A percentile compares a stretch with the other conserved stretches of the same genome.
Evolutionary conservation across 2,113 vertebrate species (phyloP).

Genomic region (Dipodomys stephensi): DNA sequence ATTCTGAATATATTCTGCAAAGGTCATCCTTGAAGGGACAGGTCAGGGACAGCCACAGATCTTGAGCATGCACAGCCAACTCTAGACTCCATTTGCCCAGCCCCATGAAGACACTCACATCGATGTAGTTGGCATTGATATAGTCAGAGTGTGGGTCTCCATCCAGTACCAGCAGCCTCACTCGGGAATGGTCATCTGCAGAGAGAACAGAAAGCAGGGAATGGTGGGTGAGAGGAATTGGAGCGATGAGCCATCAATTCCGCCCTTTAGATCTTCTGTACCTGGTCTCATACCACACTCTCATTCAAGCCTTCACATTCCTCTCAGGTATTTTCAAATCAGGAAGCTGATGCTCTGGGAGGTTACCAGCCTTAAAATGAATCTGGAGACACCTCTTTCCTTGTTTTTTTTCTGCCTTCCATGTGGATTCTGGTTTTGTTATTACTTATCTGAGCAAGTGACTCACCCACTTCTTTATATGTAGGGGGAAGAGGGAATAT

Average conservation of each 20-base stretch:
- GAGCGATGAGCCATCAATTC: neutral
- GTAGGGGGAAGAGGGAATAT: too few species aligned
- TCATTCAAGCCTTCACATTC: neutral
- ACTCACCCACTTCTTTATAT: neutral
- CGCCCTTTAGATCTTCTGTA: neutral
- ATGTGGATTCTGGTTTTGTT: neutral
- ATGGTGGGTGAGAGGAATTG: neutral
- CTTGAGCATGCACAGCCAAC: neutral
- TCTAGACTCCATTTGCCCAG: neutral
- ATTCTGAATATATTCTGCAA: neutral
- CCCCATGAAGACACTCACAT: conserved; percentile 89
- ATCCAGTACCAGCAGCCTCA: conserved; percentile 95
- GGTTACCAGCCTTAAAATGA: neutral
- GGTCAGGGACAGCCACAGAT: neutral
- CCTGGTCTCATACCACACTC: too few species aligned
- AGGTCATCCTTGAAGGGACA: neutral
- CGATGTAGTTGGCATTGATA: conserved; percentile 99
- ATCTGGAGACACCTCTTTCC: neutral
- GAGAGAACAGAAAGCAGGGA: conserved; percentile 71
- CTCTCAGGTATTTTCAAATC: neutral
- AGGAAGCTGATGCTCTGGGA: neutral
- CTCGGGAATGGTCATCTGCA: conserved; percentile 97
- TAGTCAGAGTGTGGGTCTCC: conserved; percentile 98
- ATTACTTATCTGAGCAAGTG: neutral
- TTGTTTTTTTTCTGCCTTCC: neutral